Evolutionary conservation across 2,888 invertebrate genomes (phyloP), one percentile per base, ranked within the genome.

Genomic region (Patella pellucida): DNA sequence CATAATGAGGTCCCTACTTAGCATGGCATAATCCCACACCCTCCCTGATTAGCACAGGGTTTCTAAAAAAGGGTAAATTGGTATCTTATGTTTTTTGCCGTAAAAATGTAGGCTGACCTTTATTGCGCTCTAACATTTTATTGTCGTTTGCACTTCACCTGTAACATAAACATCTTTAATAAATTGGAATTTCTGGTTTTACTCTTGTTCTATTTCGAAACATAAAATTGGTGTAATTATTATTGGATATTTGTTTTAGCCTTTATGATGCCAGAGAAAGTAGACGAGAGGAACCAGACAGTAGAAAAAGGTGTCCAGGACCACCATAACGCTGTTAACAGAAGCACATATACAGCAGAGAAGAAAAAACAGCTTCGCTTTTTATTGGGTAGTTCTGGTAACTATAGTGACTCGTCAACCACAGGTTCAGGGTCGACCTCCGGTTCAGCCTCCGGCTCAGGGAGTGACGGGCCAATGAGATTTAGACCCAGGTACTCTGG

Each of bases 281-380:
- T 81, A 52, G 70, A 75, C 12, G 80, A 79, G 31, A 74, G 74
- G 1, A 74, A 71, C 1, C 69, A 77, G 23, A 75, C 75, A 16
- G 79, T 79, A 54, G 85, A 83, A 51, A 81, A 82, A 71, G 76
- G 79, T 52, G 85, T 85, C 14, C 84, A 84, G 31, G 79, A 83
- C 68, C 84, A 85, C 72, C 85, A 84, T 76, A 82, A 81, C 23
- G 82, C 83, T 75, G 81, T 85, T 0, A 84, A 87, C 72, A 78
- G 85, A 56, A 80, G 78, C 23, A 85, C 85, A 72, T 87, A 84
- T 71, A 87, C 85, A 9, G 75, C 73, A 16, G 84, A 87, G 71
- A 77, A 84, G 70, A 85, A 84, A 71, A 77, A 81, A 12, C 80
- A 84, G 16, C 79, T 87, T 15, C 85, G 84, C 14, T 77, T 76